Evolutionary conservation across 2,113 vertebrate species (phyloP).

Genomic region (Oryzias woworae): DNA sequence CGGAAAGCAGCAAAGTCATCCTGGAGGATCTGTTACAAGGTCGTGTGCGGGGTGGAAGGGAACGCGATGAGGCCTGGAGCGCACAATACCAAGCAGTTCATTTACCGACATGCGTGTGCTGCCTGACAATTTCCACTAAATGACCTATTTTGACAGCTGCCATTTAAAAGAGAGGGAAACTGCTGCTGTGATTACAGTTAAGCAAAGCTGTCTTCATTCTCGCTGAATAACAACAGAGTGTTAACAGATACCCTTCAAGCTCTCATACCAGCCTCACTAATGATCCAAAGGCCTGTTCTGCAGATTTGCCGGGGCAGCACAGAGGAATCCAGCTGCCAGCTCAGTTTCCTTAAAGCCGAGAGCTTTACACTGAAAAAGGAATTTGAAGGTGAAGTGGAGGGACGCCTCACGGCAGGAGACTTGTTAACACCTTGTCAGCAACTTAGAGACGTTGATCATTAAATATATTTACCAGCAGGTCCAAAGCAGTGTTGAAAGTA

Average conservation of each 20-base stretch:
- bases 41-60: conserved; percentile 28
- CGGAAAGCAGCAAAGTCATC: conserved; percentile 23
- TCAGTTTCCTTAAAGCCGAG: conserved; percentile 55
- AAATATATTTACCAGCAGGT: conserved; percentile 40
- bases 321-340: conserved; percentile 61
- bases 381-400: conserved; percentile 64
- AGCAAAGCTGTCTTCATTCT: conserved; percentile 65
- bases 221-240: conserved; percentile 68
- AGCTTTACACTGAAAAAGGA: conserved; percentile 54
- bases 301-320: conserved; percentile 58
- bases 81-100: conserved; percentile 50
- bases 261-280: conserved; percentile 72
- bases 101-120: conserved; percentile 34
- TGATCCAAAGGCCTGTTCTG: conserved; percentile 74
- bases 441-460: conserved; percentile 43
- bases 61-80: conserved; percentile 24
- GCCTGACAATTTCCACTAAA: conserved; percentile 47
- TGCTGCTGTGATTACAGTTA: conserved; percentile 67
- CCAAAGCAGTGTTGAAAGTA: conserved; percentile 44
- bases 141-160: conserved; percentile 78
- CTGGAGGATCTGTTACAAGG: conserved; percentile 47
- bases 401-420: conserved; percentile 61
- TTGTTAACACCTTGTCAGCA: conserved; percentile 59
- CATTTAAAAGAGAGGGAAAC: conserved; percentile 73
- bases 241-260: conserved; percentile 69